Base-by-base conservation (phyloP, 1,140 invertebrate genomes). In the Musca vetustissima region DNA sequence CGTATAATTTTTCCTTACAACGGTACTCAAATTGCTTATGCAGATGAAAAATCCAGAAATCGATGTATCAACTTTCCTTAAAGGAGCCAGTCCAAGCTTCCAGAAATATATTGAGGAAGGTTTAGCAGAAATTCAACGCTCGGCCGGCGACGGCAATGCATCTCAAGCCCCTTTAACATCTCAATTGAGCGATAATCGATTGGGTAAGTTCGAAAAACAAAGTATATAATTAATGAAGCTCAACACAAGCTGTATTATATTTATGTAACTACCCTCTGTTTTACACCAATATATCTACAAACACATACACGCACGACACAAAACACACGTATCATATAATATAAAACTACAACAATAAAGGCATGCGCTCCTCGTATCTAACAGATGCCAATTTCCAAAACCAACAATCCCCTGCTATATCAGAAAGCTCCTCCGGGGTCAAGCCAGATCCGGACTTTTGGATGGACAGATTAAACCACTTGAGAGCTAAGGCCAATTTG, bases 41-140 rank as follows among this genome's bases (percentile, higher is more conserved):
- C 19, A 94, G 85, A 88, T 91, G 76, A 89, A 93, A 79, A 89
- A 97, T 84, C 95, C 95, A 0, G 93, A 96, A 72, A 93, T 94
- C 19, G 93, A 97, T 79, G 88, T 95, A n/a, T 92, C 94, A 81
- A 93, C 93, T 32, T 97, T 94, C 80, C 86, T 98, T 74, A 89
- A 91, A 72, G 94, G 93, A 74, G 92, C 93, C 1, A 95, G 94
- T 55, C 90, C 92, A 76, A 94, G 92, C 81, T 97, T 98, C 84
- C 93, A 95, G 83, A 92, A 94, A 74, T 98, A 95, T 78, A 95
- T 98, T 73, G 91, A 95, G 76, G 87, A 92, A 68, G 93, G 94
- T 4, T 85, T 98, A 47, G 89, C 89, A 65, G 89, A 92, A 69
- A 94, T 97, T 48, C 93, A 82, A 43, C 74, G 79, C 25, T 36